Percentiles rank a stretch among this genome's conserved stretches.
Evolutionary conservation across 2,888 invertebrate species (phyloP).

Genomic region (Theretra japonica): DNA sequence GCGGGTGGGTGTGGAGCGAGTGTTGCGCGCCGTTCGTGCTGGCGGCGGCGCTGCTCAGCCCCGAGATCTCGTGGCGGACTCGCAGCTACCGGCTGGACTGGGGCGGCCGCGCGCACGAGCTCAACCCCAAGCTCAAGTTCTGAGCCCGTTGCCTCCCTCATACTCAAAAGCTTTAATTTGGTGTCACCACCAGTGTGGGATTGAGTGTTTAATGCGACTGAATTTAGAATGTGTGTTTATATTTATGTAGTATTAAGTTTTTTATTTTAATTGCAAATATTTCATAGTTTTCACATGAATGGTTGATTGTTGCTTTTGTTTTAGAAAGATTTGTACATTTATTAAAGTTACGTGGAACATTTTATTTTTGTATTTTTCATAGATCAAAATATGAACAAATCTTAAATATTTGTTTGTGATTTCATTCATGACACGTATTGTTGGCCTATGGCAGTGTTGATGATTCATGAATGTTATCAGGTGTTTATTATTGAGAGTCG

Average conservation of each 20-base stretch:
- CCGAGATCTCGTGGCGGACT: constrained; percentile 96
- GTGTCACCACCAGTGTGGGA: constrained; percentile 52
- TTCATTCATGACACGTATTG: neutral
- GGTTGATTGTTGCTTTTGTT: constrained; percentile 74
- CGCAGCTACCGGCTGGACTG: constrained; percentile 95
- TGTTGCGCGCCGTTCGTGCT: constrained; percentile 95
- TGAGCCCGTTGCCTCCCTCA: constrained; percentile 62
- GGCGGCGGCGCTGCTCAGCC: constrained; percentile 93
- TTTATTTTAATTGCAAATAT: constrained; percentile 66
- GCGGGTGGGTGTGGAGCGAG: constrained; percentile 98
- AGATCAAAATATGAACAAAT: constrained; percentile 9
- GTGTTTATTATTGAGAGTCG: neutral
- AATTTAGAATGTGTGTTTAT: constrained; percentile 54
- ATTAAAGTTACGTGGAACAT: constrained; percentile 43
- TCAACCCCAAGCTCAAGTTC: constrained; percentile 90
- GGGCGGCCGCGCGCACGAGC: constrained; percentile 97
- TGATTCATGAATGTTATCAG: constrained; percentile 12
- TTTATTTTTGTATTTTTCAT: constrained; percentile 27
- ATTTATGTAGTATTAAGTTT: constrained; percentile 66
- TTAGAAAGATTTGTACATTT: constrained; percentile 77
- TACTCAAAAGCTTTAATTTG: constrained; percentile 77
- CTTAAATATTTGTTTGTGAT: constrained; percentile 13
- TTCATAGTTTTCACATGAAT: constrained; percentile 58
- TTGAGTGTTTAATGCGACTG: constrained; percentile 46
- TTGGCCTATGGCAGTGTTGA: neutral